These are phyloP conservation scores for Characodon lateralis DNA, from an alignment of 2,797 vertebrate species.

Conservation along the genomic window DNA sequence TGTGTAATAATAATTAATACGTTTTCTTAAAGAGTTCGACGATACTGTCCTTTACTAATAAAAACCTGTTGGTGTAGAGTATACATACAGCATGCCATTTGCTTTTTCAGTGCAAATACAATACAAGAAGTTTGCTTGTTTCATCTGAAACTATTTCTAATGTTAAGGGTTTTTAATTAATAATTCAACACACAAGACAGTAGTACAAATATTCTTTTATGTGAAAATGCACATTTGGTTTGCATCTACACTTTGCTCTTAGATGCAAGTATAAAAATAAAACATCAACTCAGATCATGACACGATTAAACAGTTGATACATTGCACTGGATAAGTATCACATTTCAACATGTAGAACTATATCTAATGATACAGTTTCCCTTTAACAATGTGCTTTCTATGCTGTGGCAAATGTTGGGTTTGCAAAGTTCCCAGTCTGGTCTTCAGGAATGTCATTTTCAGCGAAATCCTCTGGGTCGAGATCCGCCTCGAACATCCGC, in stretches of 20 bases:
- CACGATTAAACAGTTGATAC: not conserved
- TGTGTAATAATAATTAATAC: too few relatives aligned
- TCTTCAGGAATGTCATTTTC: conserved; percentile 80
- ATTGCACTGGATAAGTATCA: conserved; percentile 9
- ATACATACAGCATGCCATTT: not conserved
- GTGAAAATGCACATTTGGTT: conserved; percentile 38
- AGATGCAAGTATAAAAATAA: conserved; percentile 54
- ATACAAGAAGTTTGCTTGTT: not conserved
- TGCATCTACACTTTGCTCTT: conserved; percentile 17
- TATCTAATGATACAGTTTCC: conserved; percentile 2
- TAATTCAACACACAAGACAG: not conserved
- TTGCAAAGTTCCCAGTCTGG: conserved; percentile 66
- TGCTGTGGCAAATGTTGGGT: conserved; percentile 66
- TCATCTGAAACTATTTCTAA: not conserved
- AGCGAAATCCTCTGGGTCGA: conserved; percentile 83
- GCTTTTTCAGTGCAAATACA: not conserved
- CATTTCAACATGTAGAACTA: conserved; percentile 24
- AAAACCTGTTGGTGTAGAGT: not conserved
- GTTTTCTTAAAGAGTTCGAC: not conserved
- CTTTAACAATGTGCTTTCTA: conserved; percentile 32
- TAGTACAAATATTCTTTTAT: conserved; percentile 50
- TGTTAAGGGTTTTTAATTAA: not conserved
- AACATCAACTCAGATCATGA: conserved; percentile 11
- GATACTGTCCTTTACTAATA: not conserved
- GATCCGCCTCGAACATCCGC: conserved; percentile 92